Conservation (phyloP, 2,888 invertebrate species). For the Resseliella maxima region DNA sequence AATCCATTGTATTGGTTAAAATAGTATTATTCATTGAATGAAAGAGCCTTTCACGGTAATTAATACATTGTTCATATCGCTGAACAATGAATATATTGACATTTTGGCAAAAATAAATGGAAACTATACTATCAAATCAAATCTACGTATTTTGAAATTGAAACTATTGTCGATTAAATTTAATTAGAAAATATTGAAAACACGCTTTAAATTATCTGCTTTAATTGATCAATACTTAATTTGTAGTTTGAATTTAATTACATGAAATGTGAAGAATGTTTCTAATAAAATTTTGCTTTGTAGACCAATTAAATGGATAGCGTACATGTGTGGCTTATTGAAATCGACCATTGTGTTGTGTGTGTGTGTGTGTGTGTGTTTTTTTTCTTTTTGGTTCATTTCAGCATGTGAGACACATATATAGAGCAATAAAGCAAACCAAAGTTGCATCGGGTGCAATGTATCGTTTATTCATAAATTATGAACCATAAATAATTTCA, state of each 20-base stretch:
- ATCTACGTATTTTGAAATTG: not conserved
- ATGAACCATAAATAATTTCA: slow-evolving; percentile 4
- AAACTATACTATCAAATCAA: not conserved
- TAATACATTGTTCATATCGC: not conserved
- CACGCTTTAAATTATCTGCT: not conserved
- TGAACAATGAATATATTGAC: too few species aligned
- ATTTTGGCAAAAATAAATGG: not conserved
- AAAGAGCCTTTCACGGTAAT: not conserved
- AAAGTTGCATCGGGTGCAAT: too few species aligned
- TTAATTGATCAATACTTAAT: not conserved
- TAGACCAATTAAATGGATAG: too few species aligned
- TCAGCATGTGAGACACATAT: too few species aligned
- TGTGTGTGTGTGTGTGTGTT: too few species aligned
- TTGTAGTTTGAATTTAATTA: not conserved
- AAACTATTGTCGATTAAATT: not conserved
- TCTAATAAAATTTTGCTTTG: not conserved
- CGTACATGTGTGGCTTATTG: too few species aligned
- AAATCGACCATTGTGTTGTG: too few species aligned
- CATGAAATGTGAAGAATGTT: not conserved
- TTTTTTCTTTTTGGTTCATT: too few species aligned
- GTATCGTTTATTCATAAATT: not conserved
- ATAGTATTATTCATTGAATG: not conserved
- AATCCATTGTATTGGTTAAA: too few species aligned
- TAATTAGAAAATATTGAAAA: not conserved
- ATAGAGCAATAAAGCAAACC: too few species aligned